Percentiles rank a stretch among this genome's conserved stretches.
phyloP scores from a whole-genome alignment of 2,888 invertebrate genomes.

The Globia sparganii region DNA sequence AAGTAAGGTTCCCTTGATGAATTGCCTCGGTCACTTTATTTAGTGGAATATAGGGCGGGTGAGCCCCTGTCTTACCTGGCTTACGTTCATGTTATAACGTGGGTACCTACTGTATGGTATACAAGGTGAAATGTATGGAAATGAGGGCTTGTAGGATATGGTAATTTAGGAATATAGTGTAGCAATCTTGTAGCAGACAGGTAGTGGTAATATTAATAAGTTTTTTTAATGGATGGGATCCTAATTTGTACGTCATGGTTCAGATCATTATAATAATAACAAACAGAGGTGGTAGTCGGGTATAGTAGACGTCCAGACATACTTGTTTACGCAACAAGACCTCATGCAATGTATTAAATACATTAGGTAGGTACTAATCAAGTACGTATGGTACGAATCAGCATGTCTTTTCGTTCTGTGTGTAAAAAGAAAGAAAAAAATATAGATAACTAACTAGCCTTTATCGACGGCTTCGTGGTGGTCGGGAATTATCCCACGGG shows the following conservation, averaged over 20 bases:
- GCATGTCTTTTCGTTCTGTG: too few species aligned
- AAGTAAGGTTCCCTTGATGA: slow-evolving; percentile 62
- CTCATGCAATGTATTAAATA: too few species aligned
- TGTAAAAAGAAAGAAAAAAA: too few species aligned
- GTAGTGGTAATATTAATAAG: neutral
- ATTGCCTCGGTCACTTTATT: slow-evolving; percentile 68
- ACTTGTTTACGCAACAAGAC: neutral
- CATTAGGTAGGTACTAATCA: too few species aligned
- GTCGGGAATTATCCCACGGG: neutral
- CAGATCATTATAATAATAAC: neutral
- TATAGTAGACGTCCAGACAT: neutral
- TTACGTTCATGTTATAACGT: slow-evolving; percentile 35
- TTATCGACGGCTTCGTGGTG: neutral
- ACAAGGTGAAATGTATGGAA: slow-evolving; percentile 25
- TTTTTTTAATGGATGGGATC: neutral
- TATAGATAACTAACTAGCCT: neutral
- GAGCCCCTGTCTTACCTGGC: slow-evolving; percentile 54
- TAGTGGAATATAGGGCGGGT: slow-evolving; percentile 53
- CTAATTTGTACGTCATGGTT: neutral
- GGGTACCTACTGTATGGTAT: neutral
- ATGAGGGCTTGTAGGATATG: slow-evolving; percentile 5
- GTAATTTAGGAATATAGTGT: neutral
- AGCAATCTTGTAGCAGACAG: neutral
- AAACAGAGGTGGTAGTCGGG: too few species aligned
- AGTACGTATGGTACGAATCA: too few species aligned